Percentiles rank a stretch among this genome's conserved stretches.
These are phyloP conservation scores for Jaculus jaculus DNA, from an alignment of 2,113 vertebrate species.

Conservation along the genomic window DNA sequence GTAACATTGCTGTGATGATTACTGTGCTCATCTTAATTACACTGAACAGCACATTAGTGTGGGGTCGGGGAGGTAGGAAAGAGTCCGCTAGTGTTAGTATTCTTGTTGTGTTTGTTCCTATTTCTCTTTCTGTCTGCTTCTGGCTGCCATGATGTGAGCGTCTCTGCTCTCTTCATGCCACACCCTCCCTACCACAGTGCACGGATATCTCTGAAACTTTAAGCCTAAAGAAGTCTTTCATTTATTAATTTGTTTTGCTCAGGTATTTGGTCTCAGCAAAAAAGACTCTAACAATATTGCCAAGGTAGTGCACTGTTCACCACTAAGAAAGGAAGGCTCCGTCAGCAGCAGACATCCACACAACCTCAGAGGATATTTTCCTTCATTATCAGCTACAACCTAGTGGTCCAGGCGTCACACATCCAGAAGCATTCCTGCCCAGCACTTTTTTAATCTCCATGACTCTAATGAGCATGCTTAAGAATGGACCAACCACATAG, in stretches of 20 bases:
- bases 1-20: background rate
- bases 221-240: background rate
- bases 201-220: background rate
- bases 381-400: background rate
- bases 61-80: background rate
- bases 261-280: background rate
- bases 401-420: background rate
- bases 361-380: background rate
- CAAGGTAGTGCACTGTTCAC: background rate
- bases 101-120: too few relatives aligned
- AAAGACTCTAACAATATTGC: background rate
- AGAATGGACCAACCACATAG: background rate
- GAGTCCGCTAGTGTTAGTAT: background rate
- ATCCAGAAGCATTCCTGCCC: background rate
- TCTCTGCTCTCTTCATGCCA: background rate
- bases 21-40: background rate
- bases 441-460: background rate
- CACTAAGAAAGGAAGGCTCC: background rate
- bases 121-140: background rate
- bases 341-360: background rate
- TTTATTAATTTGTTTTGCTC: background rate
- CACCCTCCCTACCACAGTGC: background rate
- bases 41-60: background rate
- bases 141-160: background rate
- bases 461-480: background rate